Evolutionary conservation across 2,113 vertebrate species (phyloP).

Genomic region (Sigmodon hispidus): DNA sequence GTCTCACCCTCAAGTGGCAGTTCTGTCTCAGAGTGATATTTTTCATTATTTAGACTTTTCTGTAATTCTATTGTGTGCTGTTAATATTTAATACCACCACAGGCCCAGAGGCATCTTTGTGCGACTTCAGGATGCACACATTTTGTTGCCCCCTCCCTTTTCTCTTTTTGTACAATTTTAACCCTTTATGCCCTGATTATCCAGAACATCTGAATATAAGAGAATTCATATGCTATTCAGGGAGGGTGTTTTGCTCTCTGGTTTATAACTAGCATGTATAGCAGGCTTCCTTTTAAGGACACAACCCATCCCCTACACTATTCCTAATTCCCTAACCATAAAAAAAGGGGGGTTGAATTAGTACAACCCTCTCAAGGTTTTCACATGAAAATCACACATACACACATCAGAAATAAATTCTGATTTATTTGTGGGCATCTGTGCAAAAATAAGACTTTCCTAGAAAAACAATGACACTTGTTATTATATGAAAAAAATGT

Average conservation of each 20-base stretch:
- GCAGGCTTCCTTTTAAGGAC: constrained; percentile 5
- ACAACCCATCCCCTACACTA: not conserved
- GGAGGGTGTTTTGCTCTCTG: not conserved
- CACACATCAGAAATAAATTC: not conserved
- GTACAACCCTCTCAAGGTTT: not conserved
- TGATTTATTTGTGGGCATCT: constrained; percentile 19
- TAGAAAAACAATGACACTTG: not conserved
- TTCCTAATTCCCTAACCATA: constrained; percentile 2
- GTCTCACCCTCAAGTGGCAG: constrained; percentile 6
- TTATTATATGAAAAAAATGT: not conserved
- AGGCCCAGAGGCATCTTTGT: constrained; percentile 47
- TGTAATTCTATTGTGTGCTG: constrained; percentile 69
- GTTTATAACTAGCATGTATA: not conserved
- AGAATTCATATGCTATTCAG: not conserved
- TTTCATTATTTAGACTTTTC: constrained; percentile 74
- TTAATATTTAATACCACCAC: constrained; percentile 73
- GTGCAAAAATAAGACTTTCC: constrained; percentile 3
- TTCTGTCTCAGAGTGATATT: constrained; percentile 30
- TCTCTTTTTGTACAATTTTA: constrained; percentile 24
- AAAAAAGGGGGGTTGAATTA: constrained; percentile 13
- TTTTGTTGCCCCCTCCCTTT: not conserved
- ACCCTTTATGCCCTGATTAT: not conserved
- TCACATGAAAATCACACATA: not conserved
- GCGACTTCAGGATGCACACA: constrained; percentile 43
- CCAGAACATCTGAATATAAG: not conserved